A percentile compares a stretch with the other conserved stretches of the same genome.
phyloP scores from a whole-genome alignment of 2,888 invertebrate species.

The Xestoiulus laeticollis region DNA sequence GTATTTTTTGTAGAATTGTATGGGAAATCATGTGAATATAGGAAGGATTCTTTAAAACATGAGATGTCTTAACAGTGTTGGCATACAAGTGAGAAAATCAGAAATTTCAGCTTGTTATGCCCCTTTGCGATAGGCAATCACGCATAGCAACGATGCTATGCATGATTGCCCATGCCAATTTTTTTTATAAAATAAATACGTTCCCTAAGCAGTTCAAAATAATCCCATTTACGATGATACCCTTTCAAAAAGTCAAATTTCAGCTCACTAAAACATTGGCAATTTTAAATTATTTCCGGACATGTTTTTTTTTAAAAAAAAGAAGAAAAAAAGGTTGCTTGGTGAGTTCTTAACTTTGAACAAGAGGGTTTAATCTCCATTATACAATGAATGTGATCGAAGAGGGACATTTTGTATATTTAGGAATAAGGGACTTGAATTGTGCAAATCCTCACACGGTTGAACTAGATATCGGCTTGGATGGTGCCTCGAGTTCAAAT shows the following conservation, averaged over 20 bases:
- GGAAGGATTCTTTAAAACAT: not conserved
- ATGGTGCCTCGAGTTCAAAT: not conserved
- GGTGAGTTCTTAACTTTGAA: not conserved
- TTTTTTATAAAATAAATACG: too few species aligned
- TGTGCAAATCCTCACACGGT: not conserved
- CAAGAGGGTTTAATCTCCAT: not conserved
- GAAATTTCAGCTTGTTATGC: not conserved
- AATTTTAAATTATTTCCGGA: too few species aligned
- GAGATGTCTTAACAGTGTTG: not conserved
- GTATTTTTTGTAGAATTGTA: not conserved
- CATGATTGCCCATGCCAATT: too few species aligned
- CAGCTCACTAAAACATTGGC: too few species aligned
- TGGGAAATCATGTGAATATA: not conserved
- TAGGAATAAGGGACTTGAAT: not conserved
- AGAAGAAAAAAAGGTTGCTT: too few species aligned
- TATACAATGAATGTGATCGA: slow-evolving; percentile 1
- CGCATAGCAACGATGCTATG: too few species aligned
- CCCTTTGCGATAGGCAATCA: not conserved
- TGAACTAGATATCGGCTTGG: not conserved
- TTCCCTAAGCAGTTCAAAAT: too few species aligned
- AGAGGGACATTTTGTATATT: not conserved
- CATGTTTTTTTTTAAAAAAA: too few species aligned
- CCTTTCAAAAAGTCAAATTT: too few species aligned
- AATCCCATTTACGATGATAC: too few species aligned
- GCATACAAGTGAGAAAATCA: not conserved